Evolutionary conservation across 1,140 invertebrate species (phyloP), one percentile per base, ranked within the genome.

Genomic region (Drosophila elegans): DNA sequence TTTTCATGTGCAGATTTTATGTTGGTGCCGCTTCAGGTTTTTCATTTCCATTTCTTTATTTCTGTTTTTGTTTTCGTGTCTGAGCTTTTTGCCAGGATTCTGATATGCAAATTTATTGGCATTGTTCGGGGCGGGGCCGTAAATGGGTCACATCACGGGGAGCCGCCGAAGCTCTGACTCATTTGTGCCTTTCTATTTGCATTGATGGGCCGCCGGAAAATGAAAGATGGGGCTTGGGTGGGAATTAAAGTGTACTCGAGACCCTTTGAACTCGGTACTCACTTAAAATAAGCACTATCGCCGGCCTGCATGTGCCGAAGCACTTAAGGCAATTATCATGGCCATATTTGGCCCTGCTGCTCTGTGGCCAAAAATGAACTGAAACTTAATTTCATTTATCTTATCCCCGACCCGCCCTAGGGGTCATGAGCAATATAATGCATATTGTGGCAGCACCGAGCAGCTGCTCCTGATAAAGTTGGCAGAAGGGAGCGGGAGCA

Each of bases 101-200:
- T 85, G 81, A 78, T 86, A 85, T 85, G 82, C 78, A 81, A 85
- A 85, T 85, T 85, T 86, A 86, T 86, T 85, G 82, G 82, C 82
- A 72, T 63, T 80, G 68, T 53, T 61, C 56, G 25, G 62, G 46
- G 21, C 45, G 38, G 27, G 29, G 55, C 48, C 29, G 5, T 52
- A 80, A 84, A 49, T 75, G 64, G 80, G 80, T 84, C 75, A 83
- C 41, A 25, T 39, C 38, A 61, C 45, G 67, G 64, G 55, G 27
- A 49, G 45, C 36, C 48, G 25, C 16, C 32, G 34, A 16, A 29
- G 29, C 39, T 3, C 60, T 10, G 36, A 46, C 64, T 69, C 67
- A 71, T 71, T 71, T 71, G 41, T 39, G 13, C 12, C 27, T 29
- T 55, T 38, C 42, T 48, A 74, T 74, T 74, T 74, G 41, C 72